Evolutionary conservation across 2,888 invertebrate genomes (phyloP), one percentile per base, ranked within the genome.

Genomic region (Trissolcus japonicus): DNA sequence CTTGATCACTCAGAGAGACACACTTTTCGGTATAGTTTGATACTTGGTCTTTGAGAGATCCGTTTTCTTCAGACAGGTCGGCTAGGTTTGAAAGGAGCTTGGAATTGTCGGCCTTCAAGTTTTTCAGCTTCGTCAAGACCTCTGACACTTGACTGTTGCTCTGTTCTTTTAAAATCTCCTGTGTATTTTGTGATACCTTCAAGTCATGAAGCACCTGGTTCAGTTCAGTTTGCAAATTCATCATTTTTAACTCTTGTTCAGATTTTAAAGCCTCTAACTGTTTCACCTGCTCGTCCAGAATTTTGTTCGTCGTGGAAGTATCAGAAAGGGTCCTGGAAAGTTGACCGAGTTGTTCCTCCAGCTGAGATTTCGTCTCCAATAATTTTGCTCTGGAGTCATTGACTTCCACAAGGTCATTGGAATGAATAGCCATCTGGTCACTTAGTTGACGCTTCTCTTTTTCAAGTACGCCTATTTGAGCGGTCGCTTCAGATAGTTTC

Each of bases 181-280:
- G 74, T 6, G 17, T 57, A 9, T 69, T 73, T 29, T 57, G 61
- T 4, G 76, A 17, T 9, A 67, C 55, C 50, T 76, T 60, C 4
- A 78, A 50, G 3, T 82, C 67, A 1, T 68, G 57, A 0, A 63
- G 67, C 0, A 72, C 71, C 16, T 43, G 53, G 13, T 78, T 79
- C 2, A 83, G 40, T 16, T 79, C 74, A 11, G 55, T 25, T 17
- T 75, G 66, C 6, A 81, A 14, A 7, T 9, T 54, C 4, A 61
- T 25, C 19, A 74, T 71, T 57, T 54, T 61, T n/a, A 43, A 51
- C 35, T 73, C 73, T 40, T 78, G 40, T 16, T 67, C 67, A 2
- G 25, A 57, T 50, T 65, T 76, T 11, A 17, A 21, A 0, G 17
- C 17, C 19, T 76, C 80, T 4, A 60, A 35, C 4, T 17, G 66